Conservation (phyloP, 2,113 vertebrate genomes). For the Morone saxatilis region DNA sequence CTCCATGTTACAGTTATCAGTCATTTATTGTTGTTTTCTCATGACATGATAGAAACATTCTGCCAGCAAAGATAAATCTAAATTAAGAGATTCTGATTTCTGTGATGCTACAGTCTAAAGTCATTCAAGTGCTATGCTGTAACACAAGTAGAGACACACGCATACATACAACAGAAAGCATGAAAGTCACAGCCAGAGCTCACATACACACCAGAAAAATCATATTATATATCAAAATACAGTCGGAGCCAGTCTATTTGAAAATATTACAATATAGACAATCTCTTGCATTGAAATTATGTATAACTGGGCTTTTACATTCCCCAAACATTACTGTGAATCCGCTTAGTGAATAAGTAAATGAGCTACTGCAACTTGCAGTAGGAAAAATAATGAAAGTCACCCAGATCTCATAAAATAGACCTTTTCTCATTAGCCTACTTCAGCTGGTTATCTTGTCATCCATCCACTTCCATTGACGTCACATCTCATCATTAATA, state of each 20-base stretch:
- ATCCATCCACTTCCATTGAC: constrained; percentile 7
- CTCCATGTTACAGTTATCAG: constrained; percentile 35
- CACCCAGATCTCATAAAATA: constrained; percentile 23
- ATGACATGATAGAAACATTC: constrained; percentile 71
- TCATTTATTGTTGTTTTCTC: constrained; percentile 72
- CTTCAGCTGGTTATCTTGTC: not conserved
- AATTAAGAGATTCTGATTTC: constrained; percentile 40
- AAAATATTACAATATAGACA: constrained; percentile 61
- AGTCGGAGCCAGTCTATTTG: constrained; percentile 62
- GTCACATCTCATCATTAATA: constrained; percentile 16
- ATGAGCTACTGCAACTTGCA: constrained; percentile 18
- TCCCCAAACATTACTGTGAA: constrained; percentile 20
- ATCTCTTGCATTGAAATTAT: constrained; percentile 52
- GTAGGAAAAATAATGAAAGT: constrained; percentile 9
- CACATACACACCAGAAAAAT: constrained; percentile 38
- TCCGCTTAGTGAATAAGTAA: not conserved
- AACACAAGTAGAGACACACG: constrained; percentile 21
- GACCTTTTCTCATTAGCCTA: not conserved
- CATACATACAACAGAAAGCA: constrained; percentile 43
- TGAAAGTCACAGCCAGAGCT: constrained; percentile 50
- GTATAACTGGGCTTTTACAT: constrained; percentile 34
- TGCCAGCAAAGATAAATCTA: constrained; percentile 31
- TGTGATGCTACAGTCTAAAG: constrained; percentile 70
- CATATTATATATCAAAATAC: constrained; percentile 63
- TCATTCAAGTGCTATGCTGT: constrained; percentile 72